phyloP scores from a whole-genome alignment of 2,113 vertebrate species.

The Sturnus vulgaris region DNA sequence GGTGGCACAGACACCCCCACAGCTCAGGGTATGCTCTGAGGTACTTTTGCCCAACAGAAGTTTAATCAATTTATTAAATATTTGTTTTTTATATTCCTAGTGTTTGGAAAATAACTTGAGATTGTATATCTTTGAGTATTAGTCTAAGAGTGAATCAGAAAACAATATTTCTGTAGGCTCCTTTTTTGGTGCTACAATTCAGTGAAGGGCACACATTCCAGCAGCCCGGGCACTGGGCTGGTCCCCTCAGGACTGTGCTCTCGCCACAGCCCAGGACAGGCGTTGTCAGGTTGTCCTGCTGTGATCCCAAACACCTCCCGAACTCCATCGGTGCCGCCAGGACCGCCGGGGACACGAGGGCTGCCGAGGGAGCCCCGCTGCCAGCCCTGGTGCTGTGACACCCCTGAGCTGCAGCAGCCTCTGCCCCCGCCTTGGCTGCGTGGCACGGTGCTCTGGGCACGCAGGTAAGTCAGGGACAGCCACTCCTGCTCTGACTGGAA shows the following conservation, averaged over 20 bases:
- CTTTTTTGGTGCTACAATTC: not conserved
- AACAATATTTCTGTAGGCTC: not conserved
- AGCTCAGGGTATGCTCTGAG: not conserved
- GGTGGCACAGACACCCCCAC: not conserved
- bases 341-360: accelerated
- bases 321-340: accelerated
- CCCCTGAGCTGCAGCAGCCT: not conserved
- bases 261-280: not conserved
- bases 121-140: not conserved
- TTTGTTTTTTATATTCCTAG: not conserved
- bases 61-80: not conserved
- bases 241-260: not conserved
- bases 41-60: not conserved
- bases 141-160: not conserved
- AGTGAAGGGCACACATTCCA: not conserved
- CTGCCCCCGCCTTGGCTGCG: accelerated
- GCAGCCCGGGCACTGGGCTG: not conserved
- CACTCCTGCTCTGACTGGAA: not conserved
- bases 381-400: not conserved
- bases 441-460: no score
- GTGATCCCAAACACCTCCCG: not conserved
- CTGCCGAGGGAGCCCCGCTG: not conserved
- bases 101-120: not conserved
- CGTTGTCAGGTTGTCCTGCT: not conserved
- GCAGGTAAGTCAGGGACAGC: not conserved